These are phyloP conservation scores for Heteractis magnifica DNA, from an alignment of 92 coral and sea anemone species.

Conservation along the genomic window DNA sequence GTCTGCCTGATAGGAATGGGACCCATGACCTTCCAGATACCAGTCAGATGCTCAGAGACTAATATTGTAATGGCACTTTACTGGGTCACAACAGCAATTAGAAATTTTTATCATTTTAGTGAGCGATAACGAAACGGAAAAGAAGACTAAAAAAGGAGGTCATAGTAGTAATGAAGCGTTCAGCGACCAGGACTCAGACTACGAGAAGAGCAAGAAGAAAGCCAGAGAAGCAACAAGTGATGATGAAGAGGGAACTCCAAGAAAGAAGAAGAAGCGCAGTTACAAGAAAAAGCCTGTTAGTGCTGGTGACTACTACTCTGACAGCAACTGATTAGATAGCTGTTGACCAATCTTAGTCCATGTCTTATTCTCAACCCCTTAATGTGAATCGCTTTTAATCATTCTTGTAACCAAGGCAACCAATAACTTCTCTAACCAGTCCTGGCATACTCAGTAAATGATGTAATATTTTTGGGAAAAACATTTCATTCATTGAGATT, in stretches of 20 bases:
- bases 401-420: not conserved
- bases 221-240: slow-evolving; percentile 52
- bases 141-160: slow-evolving; percentile 50
- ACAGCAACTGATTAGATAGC: slow-evolving; percentile 57
- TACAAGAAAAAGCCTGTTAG: slow-evolving; percentile 97
- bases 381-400: not conserved
- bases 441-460: too few relatives aligned
- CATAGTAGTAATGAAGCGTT: slow-evolving; percentile 44
- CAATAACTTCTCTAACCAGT: too few relatives aligned
- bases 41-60: too few relatives aligned
- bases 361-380: not conserved
- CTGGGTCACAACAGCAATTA: too few relatives aligned
- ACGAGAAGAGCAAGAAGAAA: slow-evolving; percentile 61
- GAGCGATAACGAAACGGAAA: slow-evolving; percentile 65
- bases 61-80: too few relatives aligned
- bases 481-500: not conserved
- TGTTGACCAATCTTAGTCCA: not conserved
- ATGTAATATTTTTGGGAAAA: not conserved
- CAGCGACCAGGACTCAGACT: slow-evolving; percentile 67
- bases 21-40: too few relatives aligned
- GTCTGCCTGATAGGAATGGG: too few relatives aligned
- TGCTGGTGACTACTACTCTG: slow-evolving; percentile 88
- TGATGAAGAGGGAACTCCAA: slow-evolving; percentile 60
- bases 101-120: slow-evolving; percentile 21
- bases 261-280: slow-evolving; percentile 82